These are phyloP conservation scores for Natrix natrix DNA, from an alignment of 2,797 vertebrate species.

Conservation along the genomic window DNA sequence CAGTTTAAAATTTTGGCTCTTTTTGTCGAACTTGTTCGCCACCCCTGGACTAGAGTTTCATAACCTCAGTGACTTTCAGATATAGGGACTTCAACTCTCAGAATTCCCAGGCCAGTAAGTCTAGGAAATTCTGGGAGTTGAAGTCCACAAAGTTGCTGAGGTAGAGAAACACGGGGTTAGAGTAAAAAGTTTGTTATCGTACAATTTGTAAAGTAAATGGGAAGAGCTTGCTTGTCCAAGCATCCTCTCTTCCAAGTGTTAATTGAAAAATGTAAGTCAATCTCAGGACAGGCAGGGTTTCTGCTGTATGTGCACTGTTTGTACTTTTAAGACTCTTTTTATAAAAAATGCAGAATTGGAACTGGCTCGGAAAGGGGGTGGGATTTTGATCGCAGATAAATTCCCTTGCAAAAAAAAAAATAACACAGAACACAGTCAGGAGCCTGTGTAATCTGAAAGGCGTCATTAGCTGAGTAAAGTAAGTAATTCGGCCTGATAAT, in stretches of 20 bases:
- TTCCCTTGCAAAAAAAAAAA: neutral
- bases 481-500: slow-evolving; percentile 56
- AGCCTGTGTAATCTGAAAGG: slow-evolving; percentile 24
- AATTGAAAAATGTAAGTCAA: neutral
- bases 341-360: neutral
- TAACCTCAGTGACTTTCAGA: neutral
- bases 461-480: slow-evolving; percentile 1
- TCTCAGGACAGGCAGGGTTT: neutral
- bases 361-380: neutral
- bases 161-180: neutral
- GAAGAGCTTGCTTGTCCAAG: neutral
- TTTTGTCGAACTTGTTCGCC: no score
- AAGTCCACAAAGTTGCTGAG: neutral
- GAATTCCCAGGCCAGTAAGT: neutral
- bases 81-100: neutral
- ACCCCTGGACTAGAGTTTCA: neutral
- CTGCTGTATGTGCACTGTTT: neutral
- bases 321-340: neutral
- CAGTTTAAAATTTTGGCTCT: no score
- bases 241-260: neutral
- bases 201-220: neutral
- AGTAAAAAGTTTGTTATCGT: neutral
- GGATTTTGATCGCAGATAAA: neutral
- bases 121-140: neutral
- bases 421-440: neutral